A percentile compares a stretch with the other conserved stretches of the same genome.
Conservation (phyloP, 1,140 invertebrate species). For the Trialeurodes vaporariorum region DNA sequence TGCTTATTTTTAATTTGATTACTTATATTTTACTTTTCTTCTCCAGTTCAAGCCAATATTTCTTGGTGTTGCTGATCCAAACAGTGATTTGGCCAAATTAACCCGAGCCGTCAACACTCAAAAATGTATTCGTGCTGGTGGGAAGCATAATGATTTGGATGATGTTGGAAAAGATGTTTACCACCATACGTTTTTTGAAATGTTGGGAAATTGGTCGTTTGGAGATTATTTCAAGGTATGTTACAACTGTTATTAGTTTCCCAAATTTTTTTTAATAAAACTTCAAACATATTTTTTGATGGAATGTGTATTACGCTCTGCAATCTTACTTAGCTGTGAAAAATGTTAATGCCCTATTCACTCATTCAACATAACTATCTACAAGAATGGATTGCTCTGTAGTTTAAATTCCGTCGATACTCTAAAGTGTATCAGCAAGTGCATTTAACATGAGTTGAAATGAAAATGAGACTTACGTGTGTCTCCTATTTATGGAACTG, state of each 20-base stretch:
- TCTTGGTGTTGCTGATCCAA: constrained; percentile 88
- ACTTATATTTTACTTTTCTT: constrained; percentile 16
- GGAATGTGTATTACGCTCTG: too few relatives aligned
- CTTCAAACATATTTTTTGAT: too few relatives aligned
- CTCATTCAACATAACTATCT: too few relatives aligned
- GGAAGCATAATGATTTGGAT: constrained; percentile 98
- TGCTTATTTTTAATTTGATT: constrained; percentile 1
- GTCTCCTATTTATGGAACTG: too few relatives aligned
- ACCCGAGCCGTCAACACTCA: constrained; percentile 82
- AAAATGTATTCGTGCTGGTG: constrained; percentile 97
- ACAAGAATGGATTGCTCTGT: too few relatives aligned
- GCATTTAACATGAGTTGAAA: too few relatives aligned
- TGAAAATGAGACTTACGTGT: too few relatives aligned
- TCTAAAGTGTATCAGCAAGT: too few relatives aligned
- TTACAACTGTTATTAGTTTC: constrained; percentile 10
- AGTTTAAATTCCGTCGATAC: too few relatives aligned
- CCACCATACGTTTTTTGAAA: constrained; percentile 99
- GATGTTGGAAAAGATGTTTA: constrained; percentile 99
- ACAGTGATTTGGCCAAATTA: constrained; percentile 86
- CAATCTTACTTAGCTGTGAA: too few relatives aligned
- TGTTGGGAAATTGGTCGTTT: constrained; percentile 99
- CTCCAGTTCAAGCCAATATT: constrained; percentile 94
- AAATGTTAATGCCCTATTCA: too few relatives aligned
- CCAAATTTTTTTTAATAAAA: not conserved
- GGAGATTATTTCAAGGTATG: constrained; percentile 95